phyloP scores from a whole-genome alignment of 2,797 vertebrate genomes.

The Euthynnus affinis region DNA sequence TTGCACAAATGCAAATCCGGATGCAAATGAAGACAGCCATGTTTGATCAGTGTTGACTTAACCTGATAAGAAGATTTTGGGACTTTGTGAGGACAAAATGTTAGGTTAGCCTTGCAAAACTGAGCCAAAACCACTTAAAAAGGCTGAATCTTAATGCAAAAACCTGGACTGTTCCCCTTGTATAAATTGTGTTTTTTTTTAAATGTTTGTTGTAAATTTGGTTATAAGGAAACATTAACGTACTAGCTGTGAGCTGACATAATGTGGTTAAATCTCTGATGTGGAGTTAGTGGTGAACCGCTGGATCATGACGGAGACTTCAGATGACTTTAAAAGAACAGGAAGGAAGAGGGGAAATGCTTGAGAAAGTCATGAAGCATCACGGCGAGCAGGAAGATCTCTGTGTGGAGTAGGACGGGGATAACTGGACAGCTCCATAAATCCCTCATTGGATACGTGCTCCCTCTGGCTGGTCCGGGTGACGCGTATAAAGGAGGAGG shows the following conservation, averaged over 20 bases:
- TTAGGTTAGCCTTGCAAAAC: not conserved
- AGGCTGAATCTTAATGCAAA: not conserved
- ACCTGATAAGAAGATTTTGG: not conserved
- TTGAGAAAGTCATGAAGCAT: slow-evolving; percentile 41
- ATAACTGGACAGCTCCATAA: slow-evolving; percentile 51
- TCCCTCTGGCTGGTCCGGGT: slow-evolving; percentile 63
- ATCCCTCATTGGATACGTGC: slow-evolving; percentile 55
- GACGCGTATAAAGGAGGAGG: slow-evolving; percentile 71
- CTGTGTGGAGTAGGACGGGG: slow-evolving; percentile 11
- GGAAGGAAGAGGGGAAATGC: slow-evolving; percentile 35
- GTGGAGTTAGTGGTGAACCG: slow-evolving; percentile 44
- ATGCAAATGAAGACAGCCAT: slow-evolving; percentile 60
- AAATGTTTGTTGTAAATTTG: slow-evolving; percentile 39
- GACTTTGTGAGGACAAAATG: not conserved
- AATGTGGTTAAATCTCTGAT: slow-evolving; percentile 33
- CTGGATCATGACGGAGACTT: slow-evolving; percentile 35
- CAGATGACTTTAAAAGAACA: slow-evolving; percentile 42
- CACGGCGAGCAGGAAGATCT: slow-evolving; percentile 29
- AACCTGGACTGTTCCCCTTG: not conserved
- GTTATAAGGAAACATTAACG: slow-evolving; percentile 36
- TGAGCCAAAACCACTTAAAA: not conserved
- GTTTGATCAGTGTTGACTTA: not conserved
- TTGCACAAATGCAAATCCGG: slow-evolving; percentile 64
- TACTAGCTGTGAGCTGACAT: slow-evolving; percentile 33
- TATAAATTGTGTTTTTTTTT: slow-evolving; percentile 41